Percentiles rank a stretch among this genome's conserved stretches.
phyloP scores from a whole-genome alignment of 2,888 invertebrate species.

The Papilio elwesi region DNA sequence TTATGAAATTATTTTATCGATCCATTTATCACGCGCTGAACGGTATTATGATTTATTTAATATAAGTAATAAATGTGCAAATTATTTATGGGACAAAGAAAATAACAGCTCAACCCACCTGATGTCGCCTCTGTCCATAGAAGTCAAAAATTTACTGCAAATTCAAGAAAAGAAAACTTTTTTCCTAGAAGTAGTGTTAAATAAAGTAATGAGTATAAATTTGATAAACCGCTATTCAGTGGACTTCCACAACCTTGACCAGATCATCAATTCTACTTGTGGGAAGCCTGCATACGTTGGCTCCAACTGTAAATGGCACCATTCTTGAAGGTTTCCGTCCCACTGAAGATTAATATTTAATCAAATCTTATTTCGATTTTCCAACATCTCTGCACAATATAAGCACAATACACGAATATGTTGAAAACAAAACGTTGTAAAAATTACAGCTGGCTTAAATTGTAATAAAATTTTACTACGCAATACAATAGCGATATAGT shows the following conservation, averaged over 20 bases:
- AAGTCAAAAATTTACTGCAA: no score
- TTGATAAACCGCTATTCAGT: no score
- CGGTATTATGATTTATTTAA: background rate
- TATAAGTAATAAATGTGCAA: background rate
- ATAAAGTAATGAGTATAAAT: no score
- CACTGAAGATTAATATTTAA: background rate
- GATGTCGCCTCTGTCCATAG: background rate
- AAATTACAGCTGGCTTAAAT: slow-evolving; percentile 15
- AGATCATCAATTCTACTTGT: background rate
- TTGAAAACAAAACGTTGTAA: background rate
- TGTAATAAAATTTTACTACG: slow-evolving; percentile 27
- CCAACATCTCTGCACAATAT: background rate
- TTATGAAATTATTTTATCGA: background rate
- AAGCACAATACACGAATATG: background rate
- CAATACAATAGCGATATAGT: slow-evolving; percentile 25
- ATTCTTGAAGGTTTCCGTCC: no score
- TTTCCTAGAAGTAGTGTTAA: no score
- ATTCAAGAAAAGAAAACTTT: no score
- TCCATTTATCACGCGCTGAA: background rate
- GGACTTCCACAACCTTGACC: background rate
- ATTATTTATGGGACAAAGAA: background rate
- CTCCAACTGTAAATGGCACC: background rate
- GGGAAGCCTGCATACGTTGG: background rate
- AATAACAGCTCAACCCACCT: background rate
- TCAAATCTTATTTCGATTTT: background rate